phyloP scores from a whole-genome alignment of 2,113 vertebrate genomes.

The Baryphthengus martii region DNA sequence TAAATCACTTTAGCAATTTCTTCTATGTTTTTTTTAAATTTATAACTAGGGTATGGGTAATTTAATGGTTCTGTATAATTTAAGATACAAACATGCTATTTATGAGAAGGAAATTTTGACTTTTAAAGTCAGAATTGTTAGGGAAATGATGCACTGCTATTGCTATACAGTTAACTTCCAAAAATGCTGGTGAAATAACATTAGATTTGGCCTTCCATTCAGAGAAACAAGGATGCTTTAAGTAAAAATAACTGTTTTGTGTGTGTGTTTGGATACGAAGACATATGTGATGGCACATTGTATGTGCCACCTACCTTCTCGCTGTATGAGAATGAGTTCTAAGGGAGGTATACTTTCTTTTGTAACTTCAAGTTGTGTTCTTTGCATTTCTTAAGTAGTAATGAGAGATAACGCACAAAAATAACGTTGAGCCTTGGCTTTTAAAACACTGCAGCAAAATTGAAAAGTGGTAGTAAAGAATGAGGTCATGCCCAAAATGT shows the following conservation, averaged over 20 bases:
- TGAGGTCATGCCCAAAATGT: slow-evolving; percentile 45
- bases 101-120: background rate
- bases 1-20: background rate
- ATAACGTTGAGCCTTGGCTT: background rate
- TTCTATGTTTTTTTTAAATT: background rate
- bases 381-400: background rate
- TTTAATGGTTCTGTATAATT: background rate
- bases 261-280: background rate
- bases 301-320: background rate
- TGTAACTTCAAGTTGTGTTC: background rate
- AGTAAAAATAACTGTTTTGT: background rate
- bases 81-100: background rate
- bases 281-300: background rate
- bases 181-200: background rate
- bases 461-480: slow-evolving; percentile 41
- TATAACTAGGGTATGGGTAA: background rate
- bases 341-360: background rate
- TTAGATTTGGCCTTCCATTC: background rate
- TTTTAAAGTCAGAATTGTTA: background rate
- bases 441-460: background rate
- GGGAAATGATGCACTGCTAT: background rate
- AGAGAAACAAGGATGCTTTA: background rate
- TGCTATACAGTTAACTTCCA: background rate
- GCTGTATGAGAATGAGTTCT: background rate
- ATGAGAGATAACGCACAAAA: background rate